A percentile compares a stretch with the other conserved stretches of the same genome.
Evolutionary conservation across 2,113 vertebrate species (phyloP).

Genomic region (Microcebus tavaratra): DNA sequence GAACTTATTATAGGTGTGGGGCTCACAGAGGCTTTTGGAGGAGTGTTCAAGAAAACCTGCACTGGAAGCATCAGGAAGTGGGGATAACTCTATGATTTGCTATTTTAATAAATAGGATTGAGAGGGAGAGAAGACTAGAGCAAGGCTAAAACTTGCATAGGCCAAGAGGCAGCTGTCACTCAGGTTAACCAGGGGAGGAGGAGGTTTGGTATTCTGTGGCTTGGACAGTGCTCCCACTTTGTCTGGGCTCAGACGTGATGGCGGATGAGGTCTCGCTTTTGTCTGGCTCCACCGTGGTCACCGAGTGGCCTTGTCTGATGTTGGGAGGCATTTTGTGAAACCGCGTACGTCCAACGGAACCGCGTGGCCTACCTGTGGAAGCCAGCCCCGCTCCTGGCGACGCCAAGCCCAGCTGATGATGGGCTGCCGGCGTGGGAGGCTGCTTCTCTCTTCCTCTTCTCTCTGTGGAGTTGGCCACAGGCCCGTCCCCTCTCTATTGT

Average conservation of each 20-base stretch:
- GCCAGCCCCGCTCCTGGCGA: not conserved
- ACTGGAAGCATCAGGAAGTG: not conserved
- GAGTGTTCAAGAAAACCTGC: not conserved
- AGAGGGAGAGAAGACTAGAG: not conserved
- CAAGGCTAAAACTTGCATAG: rapidly evolving
- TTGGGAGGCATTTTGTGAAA: no score
- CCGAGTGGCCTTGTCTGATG: not conserved
- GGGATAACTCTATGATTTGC: not conserved
- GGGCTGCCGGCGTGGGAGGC: not conserved
- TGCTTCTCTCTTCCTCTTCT: not conserved
- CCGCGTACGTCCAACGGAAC: not conserved
- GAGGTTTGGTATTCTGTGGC: not conserved
- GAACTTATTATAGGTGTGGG: not conserved
- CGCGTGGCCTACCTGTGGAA: rapidly evolving
- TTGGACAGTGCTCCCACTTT: not conserved
- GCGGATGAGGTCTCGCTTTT: no score
- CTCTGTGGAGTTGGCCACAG: not conserved
- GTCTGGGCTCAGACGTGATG: no score
- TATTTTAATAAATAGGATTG: not conserved
- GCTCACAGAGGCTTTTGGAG: not conserved
- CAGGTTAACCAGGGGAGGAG: not conserved
- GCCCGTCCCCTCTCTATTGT: rapidly evolving
- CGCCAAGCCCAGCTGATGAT: rapidly evolving
- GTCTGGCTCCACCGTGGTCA: rapidly evolving
- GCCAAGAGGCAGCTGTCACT: not conserved